Conservation (phyloP, 2,797 vertebrate species). For the Percopsis omiscomaycus region DNA sequence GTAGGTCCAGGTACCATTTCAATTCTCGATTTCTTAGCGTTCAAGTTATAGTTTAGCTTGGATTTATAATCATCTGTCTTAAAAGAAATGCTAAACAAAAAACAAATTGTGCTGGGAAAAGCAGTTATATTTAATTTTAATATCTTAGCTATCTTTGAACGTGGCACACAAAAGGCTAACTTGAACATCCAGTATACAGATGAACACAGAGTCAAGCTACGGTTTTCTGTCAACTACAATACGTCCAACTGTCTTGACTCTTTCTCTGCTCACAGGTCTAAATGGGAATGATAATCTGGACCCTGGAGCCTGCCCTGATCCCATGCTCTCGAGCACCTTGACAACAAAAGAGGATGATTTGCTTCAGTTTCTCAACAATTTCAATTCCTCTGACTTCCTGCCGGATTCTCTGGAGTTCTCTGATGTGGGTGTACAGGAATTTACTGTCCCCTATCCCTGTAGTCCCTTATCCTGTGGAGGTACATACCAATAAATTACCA, state of each 20-base stretch:
- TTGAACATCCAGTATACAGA: no score
- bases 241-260: no score
- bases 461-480: conserved; percentile 42
- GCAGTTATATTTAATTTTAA: no score
- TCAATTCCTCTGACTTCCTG: conserved; percentile 9
- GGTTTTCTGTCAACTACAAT: no score
- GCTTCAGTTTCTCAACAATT: conserved; percentile 17
- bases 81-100: not conserved
- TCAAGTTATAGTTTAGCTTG: not conserved
- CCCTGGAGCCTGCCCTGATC: conserved; percentile 43
- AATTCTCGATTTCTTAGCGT: not conserved
- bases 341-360: conserved; percentile 38
- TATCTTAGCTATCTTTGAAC: no score
- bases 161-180: no score
- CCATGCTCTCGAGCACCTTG: conserved; percentile 46
- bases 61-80: not conserved
- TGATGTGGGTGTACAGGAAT: conserved; percentile 23
- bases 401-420: not conserved
- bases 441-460: not conserved
- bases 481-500: conserved; percentile 37
- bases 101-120: not conserved
- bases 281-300: not conserved
- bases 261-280: conserved; percentile 46
- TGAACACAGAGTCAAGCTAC: no score
- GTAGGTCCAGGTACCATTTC: not conserved